These are phyloP conservation scores for Arothron firmamentum DNA, from an alignment of 2,113 vertebrate species.

Conservation along the genomic window DNA sequence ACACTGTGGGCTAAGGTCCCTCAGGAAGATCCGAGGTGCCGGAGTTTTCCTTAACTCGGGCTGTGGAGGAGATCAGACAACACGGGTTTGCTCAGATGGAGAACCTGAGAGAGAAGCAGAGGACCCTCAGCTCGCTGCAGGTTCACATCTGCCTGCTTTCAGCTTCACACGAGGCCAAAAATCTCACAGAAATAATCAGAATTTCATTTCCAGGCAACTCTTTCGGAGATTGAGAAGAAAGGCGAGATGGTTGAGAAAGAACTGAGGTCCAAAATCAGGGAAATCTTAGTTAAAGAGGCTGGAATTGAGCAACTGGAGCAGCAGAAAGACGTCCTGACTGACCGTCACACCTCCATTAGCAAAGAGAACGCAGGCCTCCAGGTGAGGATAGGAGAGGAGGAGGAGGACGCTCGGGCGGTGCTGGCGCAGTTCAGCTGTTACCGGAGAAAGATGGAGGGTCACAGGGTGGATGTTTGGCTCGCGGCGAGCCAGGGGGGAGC, in stretches of 20 bases:
- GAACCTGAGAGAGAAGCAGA: slow-evolving; percentile 50
- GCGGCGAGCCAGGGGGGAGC: slow-evolving; percentile 38
- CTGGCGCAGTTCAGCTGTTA: slow-evolving; percentile 45
- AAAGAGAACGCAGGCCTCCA: slow-evolving; percentile 49
- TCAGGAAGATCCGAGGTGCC: slow-evolving; percentile 1
- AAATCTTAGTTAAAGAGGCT: slow-evolving; percentile 33
- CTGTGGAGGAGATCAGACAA: slow-evolving; percentile 50
- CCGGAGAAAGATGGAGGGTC: slow-evolving; percentile 56
- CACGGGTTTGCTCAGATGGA: slow-evolving; percentile 32
- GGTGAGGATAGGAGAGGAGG: slow-evolving; percentile 33
- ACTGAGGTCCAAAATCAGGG: slow-evolving; percentile 41
- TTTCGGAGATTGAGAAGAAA: slow-evolving; percentile 45
- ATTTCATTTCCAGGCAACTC: slow-evolving; percentile 20
- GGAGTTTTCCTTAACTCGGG: slow-evolving; percentile 39
- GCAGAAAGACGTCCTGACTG: slow-evolving; percentile 12
- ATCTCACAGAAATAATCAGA: neutral
- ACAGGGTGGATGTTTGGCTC: slow-evolving; percentile 39
- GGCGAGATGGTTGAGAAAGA: slow-evolving; percentile 25
- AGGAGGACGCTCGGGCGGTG: slow-evolving; percentile 16
- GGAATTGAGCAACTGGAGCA: slow-evolving; percentile 41
- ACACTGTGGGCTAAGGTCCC: too few species aligned
- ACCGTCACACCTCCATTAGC: slow-evolving; percentile 22
- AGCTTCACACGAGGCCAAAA: neutral
- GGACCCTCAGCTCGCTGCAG: slow-evolving; percentile 50
- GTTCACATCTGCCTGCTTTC: slow-evolving; percentile 23